Evolutionary conservation across 2,797 vertebrate species (phyloP).

Genomic region (Prionace glauca): DNA sequence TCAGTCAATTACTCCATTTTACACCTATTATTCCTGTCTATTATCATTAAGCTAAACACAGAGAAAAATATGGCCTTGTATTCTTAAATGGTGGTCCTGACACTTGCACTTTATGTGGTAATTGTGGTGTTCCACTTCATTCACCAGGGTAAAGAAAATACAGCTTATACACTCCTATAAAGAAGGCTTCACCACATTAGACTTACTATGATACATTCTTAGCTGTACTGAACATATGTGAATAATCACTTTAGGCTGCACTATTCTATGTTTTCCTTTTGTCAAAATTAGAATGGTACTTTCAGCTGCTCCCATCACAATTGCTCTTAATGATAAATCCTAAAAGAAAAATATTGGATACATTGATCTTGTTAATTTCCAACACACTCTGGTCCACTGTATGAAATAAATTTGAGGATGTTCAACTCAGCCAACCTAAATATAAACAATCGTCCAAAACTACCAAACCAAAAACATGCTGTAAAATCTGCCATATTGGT

Average conservation of each 20-base stretch:
- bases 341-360: not conserved
- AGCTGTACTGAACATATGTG: not conserved
- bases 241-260: not conserved
- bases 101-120: constrained; percentile 22
- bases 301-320: not conserved
- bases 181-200: not conserved
- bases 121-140: constrained; percentile 1
- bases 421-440: not conserved
- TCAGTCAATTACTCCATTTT: not conserved
- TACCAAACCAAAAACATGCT: not conserved
- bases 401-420: not conserved
- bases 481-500: not conserved
- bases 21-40: not conserved
- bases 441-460: not conserved
- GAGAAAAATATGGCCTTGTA: not conserved
- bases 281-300: not conserved
- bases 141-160: not conserved
- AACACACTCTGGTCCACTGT: not conserved
- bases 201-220: not conserved
- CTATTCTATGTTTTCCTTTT: not conserved
- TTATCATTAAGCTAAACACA: not conserved
- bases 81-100: not conserved
- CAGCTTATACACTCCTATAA: not conserved
- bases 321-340: not conserved
- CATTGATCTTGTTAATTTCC: not conserved